Evolutionary conservation across 2,888 invertebrate species (phyloP).

Genomic region (Melanchra persicariae): DNA sequence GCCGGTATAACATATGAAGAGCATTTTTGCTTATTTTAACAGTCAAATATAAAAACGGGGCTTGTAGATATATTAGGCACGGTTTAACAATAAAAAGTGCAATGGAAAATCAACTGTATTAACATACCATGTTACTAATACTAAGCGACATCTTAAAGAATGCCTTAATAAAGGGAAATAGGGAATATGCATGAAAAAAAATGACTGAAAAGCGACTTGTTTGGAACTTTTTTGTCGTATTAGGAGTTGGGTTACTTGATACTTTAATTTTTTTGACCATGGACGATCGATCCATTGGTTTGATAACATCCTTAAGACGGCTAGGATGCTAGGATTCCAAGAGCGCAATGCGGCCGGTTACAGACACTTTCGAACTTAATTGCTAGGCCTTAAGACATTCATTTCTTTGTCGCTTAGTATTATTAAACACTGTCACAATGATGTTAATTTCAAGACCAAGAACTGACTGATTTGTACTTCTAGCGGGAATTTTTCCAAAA

Average conservation of each 20-base stretch:
- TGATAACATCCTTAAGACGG: too few relatives aligned
- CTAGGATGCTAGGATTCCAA: neutral
- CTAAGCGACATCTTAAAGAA: neutral
- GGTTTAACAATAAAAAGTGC: neutral
- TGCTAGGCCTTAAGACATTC: neutral
- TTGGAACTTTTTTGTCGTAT: too few relatives aligned
- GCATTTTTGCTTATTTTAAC: conserved; percentile 10
- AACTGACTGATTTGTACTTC: neutral
- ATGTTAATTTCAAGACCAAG: neutral
- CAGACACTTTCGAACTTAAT: too few relatives aligned
- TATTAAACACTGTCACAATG: neutral
- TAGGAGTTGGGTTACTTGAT: too few relatives aligned
- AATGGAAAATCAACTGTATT: conserved; percentile 17
- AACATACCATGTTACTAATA: neutral
- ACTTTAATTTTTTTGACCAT: too few relatives aligned
- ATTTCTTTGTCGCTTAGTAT: neutral
- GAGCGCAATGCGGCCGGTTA: neutral
- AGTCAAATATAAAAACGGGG: neutral
- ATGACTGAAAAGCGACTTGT: too few relatives aligned
- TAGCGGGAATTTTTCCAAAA: neutral
- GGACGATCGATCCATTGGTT: too few relatives aligned
- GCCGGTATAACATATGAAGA: neutral
- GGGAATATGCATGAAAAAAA: too few relatives aligned
- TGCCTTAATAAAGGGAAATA: neutral
- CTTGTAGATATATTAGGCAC: neutral